Evolutionary conservation across 2,888 invertebrate genomes (phyloP).

Genomic region (Lobophora halterata): DNA sequence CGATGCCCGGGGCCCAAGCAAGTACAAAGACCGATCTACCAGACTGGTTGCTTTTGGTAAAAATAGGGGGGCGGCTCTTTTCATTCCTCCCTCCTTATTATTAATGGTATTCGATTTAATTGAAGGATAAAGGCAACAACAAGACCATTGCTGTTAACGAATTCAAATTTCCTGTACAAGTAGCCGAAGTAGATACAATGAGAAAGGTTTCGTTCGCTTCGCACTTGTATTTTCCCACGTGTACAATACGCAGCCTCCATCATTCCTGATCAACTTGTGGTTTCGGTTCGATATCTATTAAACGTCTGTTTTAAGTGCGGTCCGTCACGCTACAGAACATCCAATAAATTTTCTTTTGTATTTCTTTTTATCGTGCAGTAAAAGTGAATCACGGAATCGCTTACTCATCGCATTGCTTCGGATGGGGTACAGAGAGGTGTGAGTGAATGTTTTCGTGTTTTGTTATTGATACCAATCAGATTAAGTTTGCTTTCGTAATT

Average conservation of each 20-base stretch:
- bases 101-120: conserved; percentile 31
- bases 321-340: conserved; percentile 49
- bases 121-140: conserved; percentile 27
- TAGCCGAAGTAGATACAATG: conserved; percentile 33
- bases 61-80: conserved; percentile 41
- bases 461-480: conserved; percentile 41
- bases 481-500: conserved; percentile 41
- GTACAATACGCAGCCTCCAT: conserved; percentile 44
- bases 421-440: conserved; percentile 38
- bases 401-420: conserved; percentile 43
- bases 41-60: conserved; percentile 49
- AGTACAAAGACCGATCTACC: conserved; percentile 57
- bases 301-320: conserved; percentile 49
- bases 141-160: conserved; percentile 36
- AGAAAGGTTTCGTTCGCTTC: conserved; percentile 39
- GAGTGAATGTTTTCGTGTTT: conserved; percentile 49
- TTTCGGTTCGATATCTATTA: conserved; percentile 48
- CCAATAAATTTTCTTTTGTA: conserved; percentile 47
- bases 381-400: conserved; percentile 44
- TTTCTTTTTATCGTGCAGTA: conserved; percentile 42
- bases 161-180: conserved; percentile 39
- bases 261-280: conserved; percentile 51
- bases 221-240: conserved; percentile 53
- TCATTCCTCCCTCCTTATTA: conserved; percentile 27
- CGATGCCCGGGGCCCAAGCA: conserved; percentile 63